Evolutionary conservation across 1,140 invertebrate species (phyloP).

Genomic region (Vollenhovia emeryi): DNA sequence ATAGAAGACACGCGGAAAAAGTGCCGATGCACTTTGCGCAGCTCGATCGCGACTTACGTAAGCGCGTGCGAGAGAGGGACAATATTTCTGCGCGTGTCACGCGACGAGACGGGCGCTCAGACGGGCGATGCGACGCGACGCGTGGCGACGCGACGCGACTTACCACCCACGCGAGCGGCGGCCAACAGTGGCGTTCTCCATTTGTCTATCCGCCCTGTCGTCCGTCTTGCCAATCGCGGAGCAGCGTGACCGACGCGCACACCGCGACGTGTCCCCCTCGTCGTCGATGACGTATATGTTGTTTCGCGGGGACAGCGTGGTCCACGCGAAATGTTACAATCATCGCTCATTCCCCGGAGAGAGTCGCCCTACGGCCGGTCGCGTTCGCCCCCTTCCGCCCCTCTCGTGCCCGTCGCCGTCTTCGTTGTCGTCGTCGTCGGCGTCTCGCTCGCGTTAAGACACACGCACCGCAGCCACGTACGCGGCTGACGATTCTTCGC

Average conservation of each 20-base stretch:
- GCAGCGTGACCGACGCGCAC: constrained; percentile 73
- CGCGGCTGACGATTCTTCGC: constrained; percentile 64
- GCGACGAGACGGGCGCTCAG: constrained; percentile 59
- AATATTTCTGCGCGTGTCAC: constrained; percentile 60
- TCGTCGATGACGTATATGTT: constrained; percentile 50
- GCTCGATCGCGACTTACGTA: constrained; percentile 65
- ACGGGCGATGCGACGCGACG: constrained; percentile 59
- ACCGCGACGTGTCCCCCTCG: constrained; percentile 58
- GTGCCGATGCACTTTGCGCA: constrained; percentile 24
- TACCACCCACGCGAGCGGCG: constrained; percentile 74
- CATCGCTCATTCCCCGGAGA: constrained; percentile 69
- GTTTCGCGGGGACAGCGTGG: constrained; percentile 45
- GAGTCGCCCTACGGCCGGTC: background rate
- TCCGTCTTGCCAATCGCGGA: constrained; percentile 76
- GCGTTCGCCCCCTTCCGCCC: background rate
- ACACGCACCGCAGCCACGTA: constrained; percentile 17
- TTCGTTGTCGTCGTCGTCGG: constrained; percentile 5
- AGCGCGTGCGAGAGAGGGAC: constrained; percentile 30
- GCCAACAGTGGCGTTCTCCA: constrained; percentile 69
- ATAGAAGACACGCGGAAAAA: background rate
- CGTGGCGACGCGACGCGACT: background rate
- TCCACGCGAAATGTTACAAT: constrained; percentile 73
- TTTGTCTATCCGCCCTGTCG: constrained; percentile 75
- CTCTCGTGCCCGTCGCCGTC: background rate
- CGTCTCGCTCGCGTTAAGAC: constrained; percentile 28